These are phyloP conservation scores for Salminus brasiliensis DNA, from an alignment of 2,113 vertebrate species.

Conservation along the genomic window DNA sequence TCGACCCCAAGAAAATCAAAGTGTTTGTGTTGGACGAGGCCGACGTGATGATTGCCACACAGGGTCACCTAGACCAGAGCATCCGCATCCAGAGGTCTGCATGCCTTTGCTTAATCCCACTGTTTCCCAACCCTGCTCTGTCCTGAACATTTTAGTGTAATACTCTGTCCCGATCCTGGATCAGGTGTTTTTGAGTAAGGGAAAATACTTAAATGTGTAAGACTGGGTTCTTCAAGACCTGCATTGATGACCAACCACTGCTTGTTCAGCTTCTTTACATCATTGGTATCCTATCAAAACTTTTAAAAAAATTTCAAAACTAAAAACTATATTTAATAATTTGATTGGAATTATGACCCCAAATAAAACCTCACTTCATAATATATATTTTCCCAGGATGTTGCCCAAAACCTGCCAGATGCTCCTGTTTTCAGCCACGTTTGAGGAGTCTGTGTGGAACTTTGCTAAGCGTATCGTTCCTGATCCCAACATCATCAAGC, in stretches of 20 bases:
- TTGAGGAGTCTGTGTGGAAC: slow-evolving; percentile 93
- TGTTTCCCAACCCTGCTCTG: not conserved
- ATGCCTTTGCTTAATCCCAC: not conserved
- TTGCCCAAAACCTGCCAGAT: slow-evolving; percentile 92
- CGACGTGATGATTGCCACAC: slow-evolving; percentile 97
- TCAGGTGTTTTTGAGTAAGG: no score
- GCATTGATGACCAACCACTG: no score
- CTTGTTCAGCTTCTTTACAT: no score
- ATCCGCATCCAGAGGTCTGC: slow-evolving; percentile 95
- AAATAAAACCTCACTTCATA: no score
- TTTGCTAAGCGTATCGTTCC: slow-evolving; percentile 95
- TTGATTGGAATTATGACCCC: slow-evolving; percentile 38
- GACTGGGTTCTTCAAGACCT: no score
- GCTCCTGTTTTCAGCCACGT: slow-evolving; percentile 96
- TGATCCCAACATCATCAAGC: slow-evolving; percentile 94
- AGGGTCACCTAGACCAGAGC: slow-evolving; percentile 98
- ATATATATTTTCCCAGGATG: slow-evolving; percentile 74
- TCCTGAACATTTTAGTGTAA: no score
- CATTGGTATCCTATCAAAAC: no score
- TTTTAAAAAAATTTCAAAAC: no score
- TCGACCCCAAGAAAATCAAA: slow-evolving; percentile 93
- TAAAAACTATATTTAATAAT: no score
- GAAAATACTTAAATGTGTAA: no score
- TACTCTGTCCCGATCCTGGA: no score
- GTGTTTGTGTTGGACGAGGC: slow-evolving; percentile 97